Percentiles rank a stretch among this genome's conserved stretches.
These are phyloP conservation scores for Drosophila takahashii DNA, from an alignment of 1,140 invertebrate genomes.

Conservation along the genomic window DNA sequence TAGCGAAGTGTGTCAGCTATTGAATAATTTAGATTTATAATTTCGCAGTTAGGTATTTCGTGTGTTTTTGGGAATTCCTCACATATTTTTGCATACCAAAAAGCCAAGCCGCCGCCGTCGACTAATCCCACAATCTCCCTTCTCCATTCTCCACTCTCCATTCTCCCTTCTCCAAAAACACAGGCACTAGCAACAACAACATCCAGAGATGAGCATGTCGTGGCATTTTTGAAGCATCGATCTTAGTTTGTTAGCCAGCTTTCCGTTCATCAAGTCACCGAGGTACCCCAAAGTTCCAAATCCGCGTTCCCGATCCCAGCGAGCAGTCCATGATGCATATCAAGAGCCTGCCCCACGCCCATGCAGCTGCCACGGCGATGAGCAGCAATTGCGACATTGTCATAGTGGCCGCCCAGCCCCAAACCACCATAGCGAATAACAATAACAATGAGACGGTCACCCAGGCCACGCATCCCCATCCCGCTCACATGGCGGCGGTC, in stretches of 20 bases:
- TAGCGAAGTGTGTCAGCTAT: conserved; percentile 56
- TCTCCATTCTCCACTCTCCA: conserved; percentile 25
- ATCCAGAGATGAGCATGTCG: conserved; percentile 67
- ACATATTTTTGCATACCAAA: conserved; percentile 79
- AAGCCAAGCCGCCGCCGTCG: conserved; percentile 44
- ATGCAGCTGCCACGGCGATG: conserved; percentile 80
- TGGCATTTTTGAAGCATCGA: conserved; percentile 72
- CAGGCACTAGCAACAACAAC: conserved; percentile 64
- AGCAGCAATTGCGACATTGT: conserved; percentile 83
- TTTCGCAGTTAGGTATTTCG: conserved; percentile 70
- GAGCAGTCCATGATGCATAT: conserved; percentile 78
- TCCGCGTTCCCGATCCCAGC: conserved; percentile 21
- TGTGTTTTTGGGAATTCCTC: conserved; percentile 69
- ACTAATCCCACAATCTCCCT: conserved; percentile 52
- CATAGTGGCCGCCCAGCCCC: conserved; percentile 79
- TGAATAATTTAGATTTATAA: conserved; percentile 78
- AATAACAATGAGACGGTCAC: conserved; percentile 80
- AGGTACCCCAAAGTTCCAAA: conserved; percentile 1
- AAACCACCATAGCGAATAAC: conserved; percentile 73
- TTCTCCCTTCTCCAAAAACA: conserved; percentile 13
- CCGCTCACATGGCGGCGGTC: conserved; percentile 55
- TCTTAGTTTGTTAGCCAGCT: conserved; percentile 58
- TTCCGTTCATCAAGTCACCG: conserved; percentile 40
- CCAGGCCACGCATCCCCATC: conserved; percentile 69
- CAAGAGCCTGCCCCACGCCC: conserved; percentile 81